phyloP scores from a whole-genome alignment of 1,140 invertebrate species.

The Heliothis virescens region DNA sequence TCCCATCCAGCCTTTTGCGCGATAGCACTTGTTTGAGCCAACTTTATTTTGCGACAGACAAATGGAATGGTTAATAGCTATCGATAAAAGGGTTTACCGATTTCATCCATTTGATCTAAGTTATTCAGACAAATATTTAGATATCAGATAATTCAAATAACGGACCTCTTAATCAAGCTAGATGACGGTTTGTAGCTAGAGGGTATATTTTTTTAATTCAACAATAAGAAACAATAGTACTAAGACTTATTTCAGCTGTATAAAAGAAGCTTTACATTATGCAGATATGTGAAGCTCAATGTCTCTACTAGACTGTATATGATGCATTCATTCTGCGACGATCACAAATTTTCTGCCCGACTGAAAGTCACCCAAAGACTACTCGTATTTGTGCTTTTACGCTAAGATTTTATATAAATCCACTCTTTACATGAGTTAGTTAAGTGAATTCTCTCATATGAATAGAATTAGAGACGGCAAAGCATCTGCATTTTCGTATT shows the following conservation, averaged over 20 bases:
- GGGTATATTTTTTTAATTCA: too few species aligned
- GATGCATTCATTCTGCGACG: slow-evolving; percentile 52
- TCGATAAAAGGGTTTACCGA: slow-evolving; percentile 4
- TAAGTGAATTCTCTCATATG: slow-evolving; percentile 10
- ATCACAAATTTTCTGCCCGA: slow-evolving; percentile 56
- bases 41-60: slow-evolving; percentile 15
- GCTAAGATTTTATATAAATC: slow-evolving; percentile 29
- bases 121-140: neutral
- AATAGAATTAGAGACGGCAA: slow-evolving; percentile 5
- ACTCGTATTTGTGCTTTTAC: slow-evolving; percentile 34
- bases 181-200: too few species aligned
- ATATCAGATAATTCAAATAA: too few species aligned
- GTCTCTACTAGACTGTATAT: slow-evolving; percentile 47
- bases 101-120: neutral
- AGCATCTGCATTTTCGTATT: slow-evolving; percentile 31
- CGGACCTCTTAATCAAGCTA: too few species aligned
- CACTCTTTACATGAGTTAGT: neutral
- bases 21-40: neutral
- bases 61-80: slow-evolving; percentile 3
- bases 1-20: neutral
- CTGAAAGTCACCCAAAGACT: slow-evolving; percentile 45
- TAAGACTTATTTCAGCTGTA: slow-evolving; percentile 22
- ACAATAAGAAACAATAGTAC: neutral
- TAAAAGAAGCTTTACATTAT: slow-evolving; percentile 8
- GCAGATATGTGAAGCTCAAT: slow-evolving; percentile 7